A percentile compares a stretch with the other conserved stretches of the same genome.
phyloP scores from a whole-genome alignment of 2,113 vertebrate species.

The Seriola dumerili region DNA sequence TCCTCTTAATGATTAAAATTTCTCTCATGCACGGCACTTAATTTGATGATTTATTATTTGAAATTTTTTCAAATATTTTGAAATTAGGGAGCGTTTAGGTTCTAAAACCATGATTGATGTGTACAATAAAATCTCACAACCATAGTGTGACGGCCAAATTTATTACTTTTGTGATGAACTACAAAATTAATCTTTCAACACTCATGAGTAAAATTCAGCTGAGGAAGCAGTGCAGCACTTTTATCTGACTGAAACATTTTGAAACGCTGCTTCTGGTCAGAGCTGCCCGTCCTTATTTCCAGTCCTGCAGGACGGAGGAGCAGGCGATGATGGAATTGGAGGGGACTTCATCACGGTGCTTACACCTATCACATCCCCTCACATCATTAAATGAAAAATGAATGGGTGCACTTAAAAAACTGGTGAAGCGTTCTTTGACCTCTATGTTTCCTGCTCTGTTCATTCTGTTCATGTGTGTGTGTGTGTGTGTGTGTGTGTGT shows the following conservation, averaged over 20 bases:
- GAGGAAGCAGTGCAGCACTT: slow-evolving; percentile 6
- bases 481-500: slow-evolving; percentile 19
- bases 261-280: slow-evolving; percentile 24
- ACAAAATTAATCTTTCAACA: neutral
- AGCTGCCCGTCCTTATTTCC: slow-evolving; percentile 47
- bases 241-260: slow-evolving; percentile 41
- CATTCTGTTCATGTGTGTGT: slow-evolving; percentile 21
- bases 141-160: neutral
- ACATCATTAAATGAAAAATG: slow-evolving; percentile 74
- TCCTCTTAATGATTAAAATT: neutral
- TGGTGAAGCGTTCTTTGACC: slow-evolving; percentile 66
- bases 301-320: slow-evolving; percentile 52
- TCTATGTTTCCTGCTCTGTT: slow-evolving; percentile 51
- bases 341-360: slow-evolving; percentile 62
- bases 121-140: neutral
- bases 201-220: slow-evolving; percentile 4
- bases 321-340: slow-evolving; percentile 63
- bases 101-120: neutral
- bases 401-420: slow-evolving; percentile 68
- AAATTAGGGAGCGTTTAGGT: neutral
- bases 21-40: neutral
- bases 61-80: neutral
- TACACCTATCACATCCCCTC: slow-evolving; percentile 66
- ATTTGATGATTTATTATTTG: neutral
- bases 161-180: slow-evolving; percentile 3